These are phyloP conservation scores for Chiropotes sagulatus DNA, from an alignment of 2,797 vertebrate species.

Conservation along the genomic window DNA sequence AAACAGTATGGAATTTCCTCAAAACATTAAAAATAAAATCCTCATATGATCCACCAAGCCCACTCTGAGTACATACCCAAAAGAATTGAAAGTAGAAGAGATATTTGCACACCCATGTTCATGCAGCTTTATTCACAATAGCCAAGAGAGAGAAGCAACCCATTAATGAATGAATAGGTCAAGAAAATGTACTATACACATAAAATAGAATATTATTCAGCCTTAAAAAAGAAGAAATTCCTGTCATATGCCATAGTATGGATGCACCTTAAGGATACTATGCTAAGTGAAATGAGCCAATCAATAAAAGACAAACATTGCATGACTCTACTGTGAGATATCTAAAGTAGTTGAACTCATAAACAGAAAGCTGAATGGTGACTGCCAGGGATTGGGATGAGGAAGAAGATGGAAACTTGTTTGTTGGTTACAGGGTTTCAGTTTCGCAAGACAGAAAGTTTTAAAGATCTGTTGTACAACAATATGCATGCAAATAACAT, in stretches of 20 bases:
- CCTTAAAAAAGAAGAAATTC: background rate
- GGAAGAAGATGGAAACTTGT: background rate
- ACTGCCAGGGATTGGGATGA: background rate
- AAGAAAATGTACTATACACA: background rate
- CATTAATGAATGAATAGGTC: background rate
- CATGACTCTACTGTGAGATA: background rate
- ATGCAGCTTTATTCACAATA: background rate
- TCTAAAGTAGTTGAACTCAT: background rate
- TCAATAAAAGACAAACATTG: background rate
- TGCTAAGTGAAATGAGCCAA: background rate
- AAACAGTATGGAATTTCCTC: background rate
- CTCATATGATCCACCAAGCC: background rate
- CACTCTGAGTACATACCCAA: background rate
- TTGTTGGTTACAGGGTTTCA: background rate
- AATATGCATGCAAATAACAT: background rate
- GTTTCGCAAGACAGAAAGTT: background rate
- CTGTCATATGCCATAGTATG: background rate
- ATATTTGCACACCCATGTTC: background rate
- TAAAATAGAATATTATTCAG: background rate
- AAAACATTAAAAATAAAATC: background rate
- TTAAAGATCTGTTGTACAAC: background rate
- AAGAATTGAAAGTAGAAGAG: background rate
- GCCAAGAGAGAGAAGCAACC: background rate
- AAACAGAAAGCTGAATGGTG: background rate
- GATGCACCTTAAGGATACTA: background rate